Evolutionary conservation across 2,888 invertebrate species (phyloP), one percentile per base, ranked within the genome.

Genomic region (Melieria crassipennis): DNA sequence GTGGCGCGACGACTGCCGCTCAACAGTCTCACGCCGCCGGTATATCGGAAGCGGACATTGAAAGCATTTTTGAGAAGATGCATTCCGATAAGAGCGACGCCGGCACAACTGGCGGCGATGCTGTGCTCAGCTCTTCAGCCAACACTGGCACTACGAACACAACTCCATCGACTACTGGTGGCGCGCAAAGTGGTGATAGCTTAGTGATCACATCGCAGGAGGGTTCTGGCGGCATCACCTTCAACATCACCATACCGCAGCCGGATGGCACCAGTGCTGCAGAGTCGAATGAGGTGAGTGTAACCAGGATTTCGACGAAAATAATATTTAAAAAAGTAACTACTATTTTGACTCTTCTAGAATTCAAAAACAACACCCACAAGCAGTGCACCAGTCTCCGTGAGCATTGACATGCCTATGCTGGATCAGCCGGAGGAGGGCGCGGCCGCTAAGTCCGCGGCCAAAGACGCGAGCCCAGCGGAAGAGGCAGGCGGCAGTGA

Each of bases 51-150:
- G 84, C 85, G 10, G 87, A 87, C 71, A 86, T 87, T 75, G 87
- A 87, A 74, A 87, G 87, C 76, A 85, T 87, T 73, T 87, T 87
- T 64, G 87, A 87, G 74, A 87, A 87, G 77, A 82, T 87, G 79
- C 87, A 87, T 78, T 87, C 87, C 63, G 87, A 87, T 68, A 87
- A 87, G 75, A 79, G 80, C 6, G 87, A 87, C 9, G 82, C 80
- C 47, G 78, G 74, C 52, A 30, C 30, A 30, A 77, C 68, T 11
- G 71, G 76, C 16, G 56, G 75, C 7, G 71, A 69, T 42, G 70
- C 76, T 30, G 69, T 61, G 7, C 74, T 72, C 30, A 71, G 69
- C 56, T 61, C 71, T 10, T 56, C 71, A 6, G 50, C 71, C 5
- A 63, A 61, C 16, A 65, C 65, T 43, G 64, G 47, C 3, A 63